Evolutionary conservation across 2,888 invertebrate genomes (phyloP).

Genomic region (Cabera pusaria): DNA sequence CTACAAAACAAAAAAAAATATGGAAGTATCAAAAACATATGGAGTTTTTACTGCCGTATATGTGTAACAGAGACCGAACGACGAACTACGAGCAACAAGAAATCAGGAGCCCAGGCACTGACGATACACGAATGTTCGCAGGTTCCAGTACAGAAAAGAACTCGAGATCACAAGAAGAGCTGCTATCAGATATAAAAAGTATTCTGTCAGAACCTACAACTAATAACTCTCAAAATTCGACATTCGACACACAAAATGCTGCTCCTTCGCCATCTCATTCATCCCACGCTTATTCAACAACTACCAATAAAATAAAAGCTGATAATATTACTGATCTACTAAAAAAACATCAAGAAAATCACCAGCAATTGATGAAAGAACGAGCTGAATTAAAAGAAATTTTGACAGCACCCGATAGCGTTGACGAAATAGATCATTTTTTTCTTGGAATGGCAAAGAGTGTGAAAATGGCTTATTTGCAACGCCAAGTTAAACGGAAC

Average conservation of each 20-base stretch:
- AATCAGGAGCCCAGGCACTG: slow-evolving; percentile 9
- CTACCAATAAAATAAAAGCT: slow-evolving; percentile 16
- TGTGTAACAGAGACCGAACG: slow-evolving; percentile 17
- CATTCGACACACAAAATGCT: slow-evolving; percentile 4
- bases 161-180: slow-evolving; percentile 4
- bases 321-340: slow-evolving; percentile 19
- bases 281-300: slow-evolving; percentile 17
- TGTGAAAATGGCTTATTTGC: slow-evolving; percentile 22
- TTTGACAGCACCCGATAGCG: slow-evolving; percentile 16
- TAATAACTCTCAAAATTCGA: slow-evolving; percentile 1
- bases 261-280: slow-evolving; percentile 15
- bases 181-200: slow-evolving; percentile 1
- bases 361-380: slow-evolving; percentile 19
- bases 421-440: slow-evolving; percentile 19
- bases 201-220: slow-evolving; percentile 2
- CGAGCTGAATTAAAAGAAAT: slow-evolving; percentile 22
- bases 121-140: slow-evolving; percentile 22
- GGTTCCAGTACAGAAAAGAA: slow-evolving; percentile 11
- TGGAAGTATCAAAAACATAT: slow-evolving; percentile 22
- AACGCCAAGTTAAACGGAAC: slow-evolving; percentile 22
- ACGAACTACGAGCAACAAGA: slow-evolving; percentile 13
- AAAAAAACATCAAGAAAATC: slow-evolving; percentile 16
- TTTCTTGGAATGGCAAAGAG: slow-evolving; percentile 22
- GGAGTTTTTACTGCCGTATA: slow-evolving; percentile 21
- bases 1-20: slow-evolving; percentile 17